Evolutionary conservation across 2,113 vertebrate species (phyloP).

Genomic region (Paramormyrops kingsleyae): DNA sequence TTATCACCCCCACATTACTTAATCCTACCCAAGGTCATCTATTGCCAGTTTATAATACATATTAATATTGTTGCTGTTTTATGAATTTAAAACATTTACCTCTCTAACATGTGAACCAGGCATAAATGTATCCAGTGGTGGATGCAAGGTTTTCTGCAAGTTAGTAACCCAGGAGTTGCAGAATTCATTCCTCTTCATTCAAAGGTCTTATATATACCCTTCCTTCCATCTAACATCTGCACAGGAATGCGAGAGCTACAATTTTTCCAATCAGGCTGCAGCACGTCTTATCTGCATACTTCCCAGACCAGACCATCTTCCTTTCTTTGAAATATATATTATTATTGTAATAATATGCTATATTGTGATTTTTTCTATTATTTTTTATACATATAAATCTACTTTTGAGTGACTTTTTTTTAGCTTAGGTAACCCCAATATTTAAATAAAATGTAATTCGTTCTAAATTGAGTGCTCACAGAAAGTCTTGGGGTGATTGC

Average conservation of each 20-base stretch:
- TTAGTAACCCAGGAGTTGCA: not conserved
- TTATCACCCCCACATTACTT: not conserved
- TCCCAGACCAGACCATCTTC: not conserved
- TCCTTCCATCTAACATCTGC: not conserved
- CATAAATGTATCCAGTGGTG: constrained; percentile 30
- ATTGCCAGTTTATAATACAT: not conserved
- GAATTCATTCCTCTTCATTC: not conserved
- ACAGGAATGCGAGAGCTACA: not conserved
- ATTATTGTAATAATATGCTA: not conserved
- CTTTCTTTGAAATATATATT: not conserved
- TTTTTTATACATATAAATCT: not conserved
- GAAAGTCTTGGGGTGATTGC: not conserved
- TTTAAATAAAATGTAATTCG: not conserved
- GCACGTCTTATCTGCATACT: not conserved
- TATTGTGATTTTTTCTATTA: not conserved
- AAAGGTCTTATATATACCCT: constrained; percentile 14
- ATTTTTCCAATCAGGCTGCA: not conserved
- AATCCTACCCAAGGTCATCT: not conserved
- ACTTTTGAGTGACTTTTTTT: not conserved
- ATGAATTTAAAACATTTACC: constrained; percentile 21
- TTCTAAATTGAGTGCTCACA: not conserved
- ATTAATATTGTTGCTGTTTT: not conserved
- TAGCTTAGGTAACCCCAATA: not conserved
- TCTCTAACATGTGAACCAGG: constrained; percentile 24
- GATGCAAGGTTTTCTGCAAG: not conserved